A percentile compares a stretch with the other conserved stretches of the same genome.
These are phyloP conservation scores for Catostomus latipinnis DNA, from an alignment of 2,797 vertebrate species.

Conservation along the genomic window DNA sequence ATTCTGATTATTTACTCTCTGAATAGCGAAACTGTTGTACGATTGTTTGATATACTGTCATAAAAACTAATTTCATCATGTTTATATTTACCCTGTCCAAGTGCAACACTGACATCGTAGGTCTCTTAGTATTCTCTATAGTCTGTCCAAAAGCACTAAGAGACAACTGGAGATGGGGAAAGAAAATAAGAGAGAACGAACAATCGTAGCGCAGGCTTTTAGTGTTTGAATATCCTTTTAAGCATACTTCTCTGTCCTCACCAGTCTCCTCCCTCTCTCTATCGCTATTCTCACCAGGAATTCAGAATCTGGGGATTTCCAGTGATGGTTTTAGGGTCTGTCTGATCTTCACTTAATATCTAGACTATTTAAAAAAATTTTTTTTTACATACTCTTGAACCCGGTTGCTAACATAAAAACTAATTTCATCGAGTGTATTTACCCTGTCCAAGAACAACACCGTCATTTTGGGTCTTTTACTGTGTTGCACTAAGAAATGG, in stretches of 20 bases:
- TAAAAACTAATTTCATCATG: not conserved
- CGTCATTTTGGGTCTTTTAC: not conserved
- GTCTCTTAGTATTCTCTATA: not conserved
- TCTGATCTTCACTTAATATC: constrained; percentile 29
- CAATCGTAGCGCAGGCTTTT: not conserved
- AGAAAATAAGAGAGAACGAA: not conserved
- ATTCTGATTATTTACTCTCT: not conserved
- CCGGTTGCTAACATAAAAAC: not conserved
- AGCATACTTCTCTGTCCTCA: not conserved
- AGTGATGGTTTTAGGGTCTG: not conserved
- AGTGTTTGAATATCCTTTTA: not conserved
- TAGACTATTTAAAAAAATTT: not conserved
- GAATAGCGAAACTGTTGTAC: constrained; percentile 11
- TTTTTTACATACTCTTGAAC: not conserved
- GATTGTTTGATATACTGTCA: not conserved
- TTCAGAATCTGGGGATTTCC: constrained; percentile 33
- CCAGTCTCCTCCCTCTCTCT: not conserved
- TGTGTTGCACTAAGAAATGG: not conserved
- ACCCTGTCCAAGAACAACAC: not conserved
- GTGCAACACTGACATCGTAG: not conserved
- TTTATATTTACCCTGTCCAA: not conserved
- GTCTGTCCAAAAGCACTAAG: constrained; percentile 1
- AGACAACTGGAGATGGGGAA: not conserved
- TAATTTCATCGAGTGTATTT: too few species aligned
- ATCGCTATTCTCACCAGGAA: constrained; percentile 17